phyloP scores from a whole-genome alignment of 1,140 invertebrate species.

The Colletes latitarsis region DNA sequence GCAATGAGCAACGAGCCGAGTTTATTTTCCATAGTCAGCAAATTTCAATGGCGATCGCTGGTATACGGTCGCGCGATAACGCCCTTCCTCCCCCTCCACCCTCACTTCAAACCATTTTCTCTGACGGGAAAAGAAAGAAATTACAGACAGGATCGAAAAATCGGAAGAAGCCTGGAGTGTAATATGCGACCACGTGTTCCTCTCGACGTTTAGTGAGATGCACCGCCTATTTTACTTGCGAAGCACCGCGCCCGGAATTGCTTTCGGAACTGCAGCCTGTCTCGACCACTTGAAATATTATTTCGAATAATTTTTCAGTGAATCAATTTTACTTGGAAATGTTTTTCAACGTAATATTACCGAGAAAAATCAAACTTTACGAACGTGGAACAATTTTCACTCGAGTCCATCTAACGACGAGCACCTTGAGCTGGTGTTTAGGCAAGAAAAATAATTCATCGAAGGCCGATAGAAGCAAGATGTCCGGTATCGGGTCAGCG shows the following conservation, averaged over 20 bases:
- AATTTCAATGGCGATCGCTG: slow-evolving; percentile 14
- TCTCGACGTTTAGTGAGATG: background rate
- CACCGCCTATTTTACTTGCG: background rate
- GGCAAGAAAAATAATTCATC: background rate
- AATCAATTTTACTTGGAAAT: too few relatives aligned
- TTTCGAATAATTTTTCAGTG: background rate
- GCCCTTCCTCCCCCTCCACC: too few relatives aligned
- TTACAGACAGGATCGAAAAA: background rate
- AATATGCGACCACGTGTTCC: background rate
- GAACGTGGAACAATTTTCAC: too few relatives aligned
- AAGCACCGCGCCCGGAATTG: background rate
- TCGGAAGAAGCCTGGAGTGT: background rate
- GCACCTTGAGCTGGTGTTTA: too few relatives aligned
- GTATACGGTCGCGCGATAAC: background rate
- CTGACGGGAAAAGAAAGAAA: background rate
- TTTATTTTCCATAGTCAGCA: slow-evolving; percentile 21
- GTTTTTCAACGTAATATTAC: too few relatives aligned
- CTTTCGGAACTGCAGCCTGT: background rate
- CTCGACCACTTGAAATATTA: background rate
- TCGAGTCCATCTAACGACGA: too few relatives aligned
- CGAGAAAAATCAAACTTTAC: too few relatives aligned
- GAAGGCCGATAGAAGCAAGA: slow-evolving; percentile 2
- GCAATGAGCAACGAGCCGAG: background rate
- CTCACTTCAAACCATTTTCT: background rate
- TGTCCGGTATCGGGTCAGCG: slow-evolving; percentile 12